Evolutionary conservation across 2,888 invertebrate species (phyloP), one percentile per base, ranked within the genome.

Genomic region (Rhagium mordax): DNA sequence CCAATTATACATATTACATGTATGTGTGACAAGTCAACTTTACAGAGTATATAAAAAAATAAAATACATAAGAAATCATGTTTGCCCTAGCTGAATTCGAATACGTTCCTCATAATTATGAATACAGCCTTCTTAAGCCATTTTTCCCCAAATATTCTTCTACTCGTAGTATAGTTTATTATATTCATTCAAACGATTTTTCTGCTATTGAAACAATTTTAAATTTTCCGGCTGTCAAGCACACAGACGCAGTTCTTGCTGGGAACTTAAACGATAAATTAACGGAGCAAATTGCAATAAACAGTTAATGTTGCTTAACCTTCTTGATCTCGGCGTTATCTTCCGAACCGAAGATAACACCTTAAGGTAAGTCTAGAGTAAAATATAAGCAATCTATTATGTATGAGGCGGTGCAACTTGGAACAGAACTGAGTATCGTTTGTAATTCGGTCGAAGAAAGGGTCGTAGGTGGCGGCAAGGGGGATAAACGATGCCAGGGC

Each of bases 261-360:
- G 1, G 5, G 5, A 83, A 84, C 78, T 82, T 83, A 70, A 70
- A 70, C 80, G 72, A 82, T 83, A 85, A 85, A 84, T 85, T 82
- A 82, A 68, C 69, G 68, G 77, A 81, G 80, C 83, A 84, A 85
- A 84, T 84, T 81, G 84, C 82, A 83, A 86, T 86, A 85, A 87
- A 86, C 87, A 86, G 86, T 87, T 88, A 88, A 88, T 88, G 87
- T 87, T 87, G 84, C 86, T 87, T 87, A 87, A 87, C 88, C 88
- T 87, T 83, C 81, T 77, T 86, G 87, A 87, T 87, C 87, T 86
- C 81, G 79, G 79, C 80, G 81, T 76, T 84, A 86, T 87, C 87
- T 84, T 81, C 74, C 81, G 81, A 83, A 79, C 83, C 81, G 81
- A 82, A 86, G 86, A 86, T 86, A 87, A 86, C 86, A 85, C 84